Percentiles rank a stretch among this genome's conserved stretches.
phyloP scores from a whole-genome alignment of 2,113 vertebrate genomes.

The Gadus macrocephalus region DNA sequence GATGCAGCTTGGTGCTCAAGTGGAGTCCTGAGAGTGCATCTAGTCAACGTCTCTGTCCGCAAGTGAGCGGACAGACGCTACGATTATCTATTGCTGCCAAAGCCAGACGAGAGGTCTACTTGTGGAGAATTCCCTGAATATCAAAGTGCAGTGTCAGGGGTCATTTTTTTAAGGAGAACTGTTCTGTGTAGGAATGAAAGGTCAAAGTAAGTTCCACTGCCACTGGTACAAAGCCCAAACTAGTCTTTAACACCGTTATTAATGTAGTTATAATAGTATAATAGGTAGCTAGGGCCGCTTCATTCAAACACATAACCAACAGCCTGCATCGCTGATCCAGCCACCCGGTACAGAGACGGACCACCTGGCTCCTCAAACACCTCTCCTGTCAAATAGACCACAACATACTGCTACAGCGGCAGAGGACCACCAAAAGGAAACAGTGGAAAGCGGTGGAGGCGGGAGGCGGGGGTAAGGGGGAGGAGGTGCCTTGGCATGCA shows the following conservation, averaged over 20 bases:
- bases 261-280: neutral
- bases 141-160: too few relatives aligned
- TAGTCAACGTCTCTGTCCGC: too few relatives aligned
- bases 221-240: too few relatives aligned
- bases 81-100: too few relatives aligned
- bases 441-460: slow-evolving; percentile 23
- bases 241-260: neutral
- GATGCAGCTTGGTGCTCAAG: slow-evolving; percentile 5
- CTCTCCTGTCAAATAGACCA: slow-evolving; percentile 31
- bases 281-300: neutral
- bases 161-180: too few relatives aligned
- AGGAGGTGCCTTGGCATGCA: slow-evolving; percentile 49
- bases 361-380: neutral
- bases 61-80: too few relatives aligned
- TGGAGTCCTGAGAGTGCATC: slow-evolving; percentile 12
- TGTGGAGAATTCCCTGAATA: too few relatives aligned
- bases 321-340: slow-evolving; percentile 36
- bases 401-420: slow-evolving; percentile 25
- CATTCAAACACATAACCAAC: neutral
- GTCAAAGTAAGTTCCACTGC: slow-evolving; percentile 49
- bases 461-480: slow-evolving; percentile 6
- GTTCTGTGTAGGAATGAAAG: slow-evolving; percentile 37
- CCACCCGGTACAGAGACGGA: slow-evolving; percentile 6
- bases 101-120: too few relatives aligned
- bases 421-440: slow-evolving; percentile 3